Evolutionary conservation across 2,797 vertebrate genomes (phyloP), one percentile per base, ranked within the genome.

Genomic region (Epinephelus coioides): DNA sequence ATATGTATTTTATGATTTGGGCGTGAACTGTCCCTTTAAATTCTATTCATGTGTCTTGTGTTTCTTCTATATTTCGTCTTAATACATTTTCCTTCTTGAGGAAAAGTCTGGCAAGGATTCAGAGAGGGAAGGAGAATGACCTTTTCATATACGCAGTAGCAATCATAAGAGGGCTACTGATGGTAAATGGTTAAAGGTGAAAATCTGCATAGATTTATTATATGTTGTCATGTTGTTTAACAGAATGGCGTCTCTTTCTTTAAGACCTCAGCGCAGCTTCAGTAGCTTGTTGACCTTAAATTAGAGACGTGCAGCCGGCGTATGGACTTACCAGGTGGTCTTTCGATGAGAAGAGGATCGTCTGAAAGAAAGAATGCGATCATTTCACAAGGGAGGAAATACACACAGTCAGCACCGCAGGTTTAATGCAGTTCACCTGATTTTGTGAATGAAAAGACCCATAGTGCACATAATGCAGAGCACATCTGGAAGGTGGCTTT

Each of bases 301-400:
- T 74, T 23, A 60, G 1, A 78, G 40, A 65, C 10, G 43, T 46
- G 44, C 19, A 30, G 56, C 46, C 13, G 15, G 50, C 14, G 65
- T 23, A 70, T 62, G 64, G 25, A 93, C 96, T 95, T 95, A 99
- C 98, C 98, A 91, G 98, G 98, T 56, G 98, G 98, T 89, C 98
- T 97, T 87, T 98, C 97, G 62, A 99, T 98, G 68, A 99, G 97
- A 38, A 99, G 94, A 59, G 98, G 98, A 86, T 99, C 97, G 76
- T 99, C 98, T 99, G 94, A 82, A 94, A 62, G 43, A 86, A 87
- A 90, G 64, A 77, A 87, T 60, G 74, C 56, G 5, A 57, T 80
- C 67, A 76, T 85, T 83, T 88, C 66, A 87, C 55, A 46, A 54
- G 84, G 79, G 78, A 83, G 67, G 81, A 86, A 88, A 85, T 79